Evolutionary conservation across 2,888 invertebrate species (phyloP).

Genomic region (Epinotia ramella): DNA sequence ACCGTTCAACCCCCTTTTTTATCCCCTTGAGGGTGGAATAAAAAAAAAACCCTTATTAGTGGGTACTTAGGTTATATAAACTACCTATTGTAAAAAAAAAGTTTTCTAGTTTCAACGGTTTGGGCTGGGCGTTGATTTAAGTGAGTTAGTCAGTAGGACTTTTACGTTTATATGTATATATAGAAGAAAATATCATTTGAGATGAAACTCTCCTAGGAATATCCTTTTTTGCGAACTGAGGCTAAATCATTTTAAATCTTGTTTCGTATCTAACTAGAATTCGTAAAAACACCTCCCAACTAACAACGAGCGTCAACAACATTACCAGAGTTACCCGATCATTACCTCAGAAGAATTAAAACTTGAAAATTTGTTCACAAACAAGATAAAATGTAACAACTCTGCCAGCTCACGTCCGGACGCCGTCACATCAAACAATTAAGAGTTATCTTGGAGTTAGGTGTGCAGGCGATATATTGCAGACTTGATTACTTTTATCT

Average conservation of each 20-base stretch:
- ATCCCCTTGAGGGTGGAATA: too few species aligned
- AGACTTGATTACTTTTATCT: conserved; percentile 78
- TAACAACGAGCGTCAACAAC: conserved; percentile 24
- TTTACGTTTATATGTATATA: too few species aligned
- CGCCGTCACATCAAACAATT: conserved; percentile 59
- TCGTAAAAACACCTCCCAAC: conserved; percentile 8
- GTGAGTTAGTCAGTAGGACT: too few species aligned
- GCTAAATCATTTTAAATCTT: neutral
- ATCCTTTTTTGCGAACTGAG: too few species aligned
- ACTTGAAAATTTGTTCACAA: conserved; percentile 42
- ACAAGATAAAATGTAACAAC: conserved; percentile 43
- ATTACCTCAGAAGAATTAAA: conserved; percentile 43
- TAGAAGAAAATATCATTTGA: too few species aligned
- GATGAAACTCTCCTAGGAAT: too few species aligned
- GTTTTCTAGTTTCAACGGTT: too few species aligned
- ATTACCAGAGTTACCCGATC: conserved; percentile 39
- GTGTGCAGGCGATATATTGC: conserved; percentile 70
- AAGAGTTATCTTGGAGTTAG: conserved; percentile 71
- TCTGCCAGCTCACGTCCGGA: conserved; percentile 35
- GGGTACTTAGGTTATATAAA: too few species aligned
- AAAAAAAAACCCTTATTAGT: too few species aligned
- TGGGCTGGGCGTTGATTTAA: too few species aligned
- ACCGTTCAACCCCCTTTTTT: too few species aligned
- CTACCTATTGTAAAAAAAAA: too few species aligned
- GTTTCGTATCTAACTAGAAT: conserved; percentile 5